Evolutionary conservation across 1,140 invertebrate genomes (phyloP).

Genomic region (Teleopsis dalmanni): DNA sequence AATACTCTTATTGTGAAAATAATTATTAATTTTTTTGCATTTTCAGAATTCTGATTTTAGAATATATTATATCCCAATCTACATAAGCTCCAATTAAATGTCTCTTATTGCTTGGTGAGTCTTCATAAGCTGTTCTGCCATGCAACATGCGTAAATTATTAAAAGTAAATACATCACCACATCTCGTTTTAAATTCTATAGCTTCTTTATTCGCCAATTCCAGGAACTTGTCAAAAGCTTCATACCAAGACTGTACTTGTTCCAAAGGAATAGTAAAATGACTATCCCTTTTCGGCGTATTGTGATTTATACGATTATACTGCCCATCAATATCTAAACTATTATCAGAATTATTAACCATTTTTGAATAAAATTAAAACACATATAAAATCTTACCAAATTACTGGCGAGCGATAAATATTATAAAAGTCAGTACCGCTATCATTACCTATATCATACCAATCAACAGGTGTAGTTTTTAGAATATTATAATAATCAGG

Average conservation of each 20-base stretch:
- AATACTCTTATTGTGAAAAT: too few relatives aligned
- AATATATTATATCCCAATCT: constrained; percentile 66
- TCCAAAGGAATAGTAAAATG: constrained; percentile 53
- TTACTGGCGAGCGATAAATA: constrained; percentile 53
- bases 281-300: constrained; percentile 58
- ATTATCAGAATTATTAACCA: not conserved
- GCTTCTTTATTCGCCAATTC: constrained; percentile 48
- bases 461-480: constrained; percentile 53
- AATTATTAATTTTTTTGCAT: too few relatives aligned
- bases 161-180: constrained; percentile 58
- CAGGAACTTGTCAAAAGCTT: constrained; percentile 51
- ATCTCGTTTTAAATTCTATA: constrained; percentile 53
- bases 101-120: constrained; percentile 49
- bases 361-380: not conserved
- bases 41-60: constrained; percentile 47
- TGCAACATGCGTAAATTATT: constrained; percentile 62
- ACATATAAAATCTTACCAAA: constrained; percentile 41
- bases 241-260: constrained; percentile 54
- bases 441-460: constrained; percentile 58
- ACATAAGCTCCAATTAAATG: constrained; percentile 61
- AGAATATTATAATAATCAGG: constrained; percentile 52
- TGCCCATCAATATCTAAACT: constrained; percentile 49
- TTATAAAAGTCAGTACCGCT: constrained; percentile 51
- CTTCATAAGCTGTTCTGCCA: constrained; percentile 55
- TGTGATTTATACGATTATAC: constrained; percentile 54